A percentile compares a stretch with the other conserved stretches of the same genome.
Conservation (phyloP, 2,797 vertebrate genomes). For the Remorina albescens region DNA sequence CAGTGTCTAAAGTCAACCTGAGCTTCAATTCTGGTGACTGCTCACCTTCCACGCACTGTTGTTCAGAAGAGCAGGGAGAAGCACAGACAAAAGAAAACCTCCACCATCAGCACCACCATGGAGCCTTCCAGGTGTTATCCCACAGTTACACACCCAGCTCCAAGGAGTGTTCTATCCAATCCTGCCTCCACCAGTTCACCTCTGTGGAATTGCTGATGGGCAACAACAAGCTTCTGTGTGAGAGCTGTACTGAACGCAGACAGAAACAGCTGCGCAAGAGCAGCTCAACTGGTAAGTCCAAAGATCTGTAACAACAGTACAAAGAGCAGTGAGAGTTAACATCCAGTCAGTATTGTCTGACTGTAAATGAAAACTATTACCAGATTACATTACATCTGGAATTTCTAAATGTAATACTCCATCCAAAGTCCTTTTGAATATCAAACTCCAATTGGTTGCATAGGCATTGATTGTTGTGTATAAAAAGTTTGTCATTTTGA, state of each 20-base stretch:
- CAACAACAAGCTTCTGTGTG: slow-evolving; percentile 97
- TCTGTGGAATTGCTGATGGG: slow-evolving; percentile 98
- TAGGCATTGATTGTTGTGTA: neutral
- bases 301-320: neutral
- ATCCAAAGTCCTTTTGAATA: too few species aligned
- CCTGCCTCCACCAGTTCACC: slow-evolving; percentile 97
- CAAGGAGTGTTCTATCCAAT: slow-evolving; percentile 97
- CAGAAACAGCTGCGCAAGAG: slow-evolving; percentile 87
- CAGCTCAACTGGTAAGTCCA: slow-evolving; percentile 83
- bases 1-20: slow-evolving; percentile 88
- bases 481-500: neutral
- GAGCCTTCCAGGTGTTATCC: slow-evolving; percentile 95
- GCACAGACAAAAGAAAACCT: slow-evolving; percentile 77
- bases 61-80: slow-evolving; percentile 75
- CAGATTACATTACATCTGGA: neutral
- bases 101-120: slow-evolving; percentile 84
- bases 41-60: slow-evolving; percentile 62
- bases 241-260: slow-evolving; percentile 92
- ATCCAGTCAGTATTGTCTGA: neutral
- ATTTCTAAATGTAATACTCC: too few species aligned
- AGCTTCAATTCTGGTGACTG: slow-evolving; percentile 71
- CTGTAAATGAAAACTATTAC: neutral
- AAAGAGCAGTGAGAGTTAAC: neutral
- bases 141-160: slow-evolving; percentile 94
- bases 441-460: neutral